A percentile compares a stretch with the other conserved stretches of the same genome.
phyloP scores from a whole-genome alignment of 2,888 invertebrate species.

The Hypselothyrea guttata region DNA sequence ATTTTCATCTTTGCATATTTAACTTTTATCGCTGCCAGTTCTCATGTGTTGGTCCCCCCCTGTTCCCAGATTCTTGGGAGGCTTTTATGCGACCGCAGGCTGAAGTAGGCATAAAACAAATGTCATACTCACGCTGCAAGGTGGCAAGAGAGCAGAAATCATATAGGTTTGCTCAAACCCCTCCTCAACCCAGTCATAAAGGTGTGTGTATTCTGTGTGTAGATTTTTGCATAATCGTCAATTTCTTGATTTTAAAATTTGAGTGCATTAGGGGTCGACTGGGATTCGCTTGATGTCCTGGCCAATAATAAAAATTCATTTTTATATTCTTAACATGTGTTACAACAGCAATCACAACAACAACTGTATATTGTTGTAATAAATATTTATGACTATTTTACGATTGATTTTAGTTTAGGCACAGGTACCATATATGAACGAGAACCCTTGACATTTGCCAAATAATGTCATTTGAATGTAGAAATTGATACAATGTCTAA shows the following conservation, averaged over 20 bases:
- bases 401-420: conserved; percentile 66
- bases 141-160: conserved; percentile 47
- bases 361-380: conserved; percentile 40
- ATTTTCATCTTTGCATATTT: conserved; percentile 77
- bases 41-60: conserved; percentile 57
- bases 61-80: conserved; percentile 10
- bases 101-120: conserved; percentile 71
- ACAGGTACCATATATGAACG: conserved; percentile 19
- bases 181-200: conserved; percentile 44
- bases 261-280: conserved; percentile 34
- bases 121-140: conserved; percentile 68
- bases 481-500: too few relatives aligned
- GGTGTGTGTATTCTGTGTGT: conserved; percentile 53
- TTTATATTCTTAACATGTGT: conserved; percentile 74
- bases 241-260: conserved; percentile 72
- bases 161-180: conserved; percentile 22
- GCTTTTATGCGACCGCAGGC: conserved; percentile 65
- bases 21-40: conserved; percentile 69
- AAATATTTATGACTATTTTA: conserved; percentile 75
- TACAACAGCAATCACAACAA: conserved; percentile 43
- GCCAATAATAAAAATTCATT: conserved; percentile 73
- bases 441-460: conserved; percentile 38
- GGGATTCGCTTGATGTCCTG: conserved; percentile 34
- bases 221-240: conserved; percentile 75
- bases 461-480: conserved; percentile 55